Percentiles rank a stretch among this genome's conserved stretches.
Conservation (phyloP, 2,888 invertebrate species). For the Caenorhabditis sp. region DNA sequence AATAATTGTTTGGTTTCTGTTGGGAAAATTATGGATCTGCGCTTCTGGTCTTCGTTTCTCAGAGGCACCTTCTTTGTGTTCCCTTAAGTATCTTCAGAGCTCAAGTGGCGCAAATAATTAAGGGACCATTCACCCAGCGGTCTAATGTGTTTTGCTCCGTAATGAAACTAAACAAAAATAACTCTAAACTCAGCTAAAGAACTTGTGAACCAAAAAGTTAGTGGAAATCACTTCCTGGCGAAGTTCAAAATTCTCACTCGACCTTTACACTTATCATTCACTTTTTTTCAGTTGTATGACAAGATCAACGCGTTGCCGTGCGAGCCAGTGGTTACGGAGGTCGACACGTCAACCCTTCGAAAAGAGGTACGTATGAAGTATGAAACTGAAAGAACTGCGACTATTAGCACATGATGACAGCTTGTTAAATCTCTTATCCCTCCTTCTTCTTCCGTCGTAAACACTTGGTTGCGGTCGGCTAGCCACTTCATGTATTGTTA, state of each 20-base stretch:
- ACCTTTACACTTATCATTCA: constrained; percentile 45
- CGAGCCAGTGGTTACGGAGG: constrained; percentile 75
- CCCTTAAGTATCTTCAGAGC: constrained; percentile 17
- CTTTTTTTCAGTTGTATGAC: constrained; percentile 83
- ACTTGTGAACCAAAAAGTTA: constrained; percentile 13
- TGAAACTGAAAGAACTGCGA: constrained; percentile 30
- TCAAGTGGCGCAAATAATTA: constrained; percentile 36
- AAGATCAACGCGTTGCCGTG: constrained; percentile 79
- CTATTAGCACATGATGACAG: constrained; percentile 44
- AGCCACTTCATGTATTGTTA: not conserved
- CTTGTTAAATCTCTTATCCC: constrained; percentile 36
- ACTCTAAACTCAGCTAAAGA: not conserved
- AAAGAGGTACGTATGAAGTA: constrained; percentile 73
- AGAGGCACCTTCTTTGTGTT: not conserved
- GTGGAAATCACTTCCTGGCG: too few relatives aligned
- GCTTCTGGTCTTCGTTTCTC: constrained; percentile 2
- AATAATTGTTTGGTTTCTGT: not conserved
- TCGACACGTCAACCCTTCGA: constrained; percentile 76
- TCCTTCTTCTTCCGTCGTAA: constrained; percentile 24
- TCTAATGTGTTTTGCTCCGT: constrained; percentile 23
- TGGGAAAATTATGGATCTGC: not conserved
- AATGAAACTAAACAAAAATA: not conserved
- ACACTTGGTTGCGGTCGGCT: constrained; percentile 33
- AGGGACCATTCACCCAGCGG: constrained; percentile 12
- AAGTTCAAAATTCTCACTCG: too few relatives aligned